Evolutionary conservation across 1,140 invertebrate genomes (phyloP), one percentile per base, ranked within the genome.

Genomic region (Cepaea nemoralis): DNA sequence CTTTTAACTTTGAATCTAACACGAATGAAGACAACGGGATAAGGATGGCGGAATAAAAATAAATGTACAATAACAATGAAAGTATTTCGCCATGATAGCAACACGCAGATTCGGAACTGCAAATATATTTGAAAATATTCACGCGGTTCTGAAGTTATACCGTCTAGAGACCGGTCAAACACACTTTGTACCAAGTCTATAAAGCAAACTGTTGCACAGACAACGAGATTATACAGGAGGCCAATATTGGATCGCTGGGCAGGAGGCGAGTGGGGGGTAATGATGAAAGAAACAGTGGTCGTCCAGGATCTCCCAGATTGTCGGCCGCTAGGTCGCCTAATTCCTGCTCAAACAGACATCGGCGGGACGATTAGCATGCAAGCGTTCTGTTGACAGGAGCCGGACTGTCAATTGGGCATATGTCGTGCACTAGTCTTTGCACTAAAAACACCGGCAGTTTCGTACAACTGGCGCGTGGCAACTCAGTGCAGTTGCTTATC

Each of bases 301-400:
- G 19, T 39, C 69, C 1, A 40, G 40, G 66, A 69, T 69, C 66
- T 39, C 8, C 66, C 66, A 69, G 35, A 42, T 39, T 16, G 1
- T 40, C 69, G 35, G 19, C 37, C 8, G 69, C 69, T 40, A 40
- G 40, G 8, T 42, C 24, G 27, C 35, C 24, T 70, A 70, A 70
- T 70, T 40, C 69, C 35, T n/a, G 10, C 69, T 70, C 69, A 70
- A 70, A 70, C 69, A 70, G 35, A 39, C 69, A 22, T 39, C 35
- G 69, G 35, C 37, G 37, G 69, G 69, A 31, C n/a, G 69, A 14
- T 70, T 70, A 70, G 24, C 69, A n/a, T 40, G 69, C 69, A 14
- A 39, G 19, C 24, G 69, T 19, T 37, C 16, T 70, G 35, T 70
- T 70, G 69, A 70, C 69, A 24, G 12, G 22, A 40, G 69, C 24